Evolutionary conservation across 2,888 invertebrate species (phyloP).

Genomic region (Morpho deidamia): DNA sequence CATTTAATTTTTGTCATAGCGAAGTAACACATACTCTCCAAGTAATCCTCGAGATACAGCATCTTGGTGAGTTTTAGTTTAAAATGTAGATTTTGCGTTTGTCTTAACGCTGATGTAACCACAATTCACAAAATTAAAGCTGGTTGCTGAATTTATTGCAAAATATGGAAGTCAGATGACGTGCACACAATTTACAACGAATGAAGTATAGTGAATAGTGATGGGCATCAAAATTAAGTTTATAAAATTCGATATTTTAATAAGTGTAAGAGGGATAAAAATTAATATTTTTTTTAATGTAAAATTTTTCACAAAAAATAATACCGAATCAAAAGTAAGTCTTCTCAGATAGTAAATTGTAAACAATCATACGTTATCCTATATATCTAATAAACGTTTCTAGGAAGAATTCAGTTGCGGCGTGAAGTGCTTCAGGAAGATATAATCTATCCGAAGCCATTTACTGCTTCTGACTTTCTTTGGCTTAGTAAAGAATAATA

Average conservation of each 20-base stretch:
- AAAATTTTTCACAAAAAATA: too few relatives aligned
- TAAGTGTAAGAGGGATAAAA: too few relatives aligned
- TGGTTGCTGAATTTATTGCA: background rate
- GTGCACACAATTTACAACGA: slow-evolving; percentile 12
- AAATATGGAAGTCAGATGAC: slow-evolving; percentile 29
- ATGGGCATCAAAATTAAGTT: background rate
- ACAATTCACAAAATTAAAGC: slow-evolving; percentile 14
- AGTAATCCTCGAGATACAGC: slow-evolving; percentile 98
- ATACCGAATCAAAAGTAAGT: too few relatives aligned
- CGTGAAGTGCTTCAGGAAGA: too few relatives aligned
- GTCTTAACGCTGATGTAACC: slow-evolving; percentile 10
- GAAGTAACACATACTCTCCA: slow-evolving; percentile 91
- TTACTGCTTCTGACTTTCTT: too few relatives aligned
- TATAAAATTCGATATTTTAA: background rate
- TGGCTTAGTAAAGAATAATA: too few relatives aligned
- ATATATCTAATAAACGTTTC: too few relatives aligned
- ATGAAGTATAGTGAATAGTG: background rate
- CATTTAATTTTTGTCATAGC: slow-evolving; percentile 38
- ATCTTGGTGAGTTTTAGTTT: slow-evolving; percentile 79
- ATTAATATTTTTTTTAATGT: too few relatives aligned
- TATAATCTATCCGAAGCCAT: too few relatives aligned
- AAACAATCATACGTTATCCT: too few relatives aligned
- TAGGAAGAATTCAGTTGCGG: too few relatives aligned
- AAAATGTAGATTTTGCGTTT: slow-evolving; percentile 15
- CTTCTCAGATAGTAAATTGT: too few relatives aligned